phyloP scores from a whole-genome alignment of 2,113 vertebrate species.

The Hippoglossus stenolepis region DNA sequence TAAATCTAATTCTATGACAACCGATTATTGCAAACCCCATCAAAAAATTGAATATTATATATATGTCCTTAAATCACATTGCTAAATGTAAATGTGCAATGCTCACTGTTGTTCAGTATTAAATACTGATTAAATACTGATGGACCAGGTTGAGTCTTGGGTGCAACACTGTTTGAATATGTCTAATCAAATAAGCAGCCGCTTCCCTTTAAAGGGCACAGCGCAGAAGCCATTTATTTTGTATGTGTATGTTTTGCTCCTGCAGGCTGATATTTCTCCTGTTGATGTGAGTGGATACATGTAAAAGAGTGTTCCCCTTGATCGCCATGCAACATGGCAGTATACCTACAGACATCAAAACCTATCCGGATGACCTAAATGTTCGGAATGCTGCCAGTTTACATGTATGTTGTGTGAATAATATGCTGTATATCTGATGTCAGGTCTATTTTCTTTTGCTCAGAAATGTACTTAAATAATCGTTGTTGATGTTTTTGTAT shows the following conservation, averaged over 20 bases:
- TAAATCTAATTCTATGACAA: not conserved
- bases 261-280: not conserved
- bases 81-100: slow-evolving; percentile 7
- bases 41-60: slow-evolving; percentile 14
- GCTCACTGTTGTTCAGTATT: not conserved
- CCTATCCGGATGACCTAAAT: slow-evolving; percentile 4
- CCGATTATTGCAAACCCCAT: not conserved
- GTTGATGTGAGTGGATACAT: slow-evolving; percentile 16
- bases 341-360: slow-evolving; percentile 16
- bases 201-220: not conserved
- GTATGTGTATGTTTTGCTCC: slow-evolving; percentile 2
- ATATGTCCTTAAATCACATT: slow-evolving; percentile 16
- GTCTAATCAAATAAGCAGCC: not conserved
- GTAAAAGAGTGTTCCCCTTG: slow-evolving; percentile 7
- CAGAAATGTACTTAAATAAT: slow-evolving; percentile 37
- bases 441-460: slow-evolving; percentile 33
- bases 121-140: not conserved
- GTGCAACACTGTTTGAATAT: slow-evolving; percentile 25
- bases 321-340: slow-evolving; percentile 10
- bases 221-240: slow-evolving; percentile 18
- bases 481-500: slow-evolving; percentile 18
- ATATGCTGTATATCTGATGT: slow-evolving; percentile 28
- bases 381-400: slow-evolving; percentile 43
- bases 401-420: slow-evolving; percentile 42
- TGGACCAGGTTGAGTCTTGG: slow-evolving; percentile 5